Conservation (phyloP, 2,888 invertebrate genomes). For the Elgonia sp. region DNA sequence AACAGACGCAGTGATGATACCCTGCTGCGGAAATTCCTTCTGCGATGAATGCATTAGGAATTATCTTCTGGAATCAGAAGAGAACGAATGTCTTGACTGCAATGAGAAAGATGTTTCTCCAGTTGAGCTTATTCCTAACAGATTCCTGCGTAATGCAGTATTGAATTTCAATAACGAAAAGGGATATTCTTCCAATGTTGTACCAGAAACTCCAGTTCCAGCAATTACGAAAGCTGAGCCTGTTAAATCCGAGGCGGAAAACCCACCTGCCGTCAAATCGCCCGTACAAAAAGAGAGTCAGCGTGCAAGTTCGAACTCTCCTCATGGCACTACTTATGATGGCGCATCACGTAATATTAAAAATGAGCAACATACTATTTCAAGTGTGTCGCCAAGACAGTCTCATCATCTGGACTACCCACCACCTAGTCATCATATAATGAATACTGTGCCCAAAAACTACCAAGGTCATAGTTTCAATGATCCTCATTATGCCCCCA, state of each 20-base stretch:
- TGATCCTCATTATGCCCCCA: constrained; percentile 84
- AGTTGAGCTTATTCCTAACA: constrained; percentile 96
- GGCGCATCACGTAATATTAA: too few relatives aligned
- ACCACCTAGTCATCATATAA: constrained; percentile 81
- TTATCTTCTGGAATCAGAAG: constrained; percentile 93
- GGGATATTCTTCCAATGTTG: constrained; percentile 95
- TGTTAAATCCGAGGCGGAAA: too few relatives aligned
- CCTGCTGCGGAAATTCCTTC: constrained; percentile 99
- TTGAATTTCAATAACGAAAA: constrained; percentile 96
- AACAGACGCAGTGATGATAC: constrained; percentile 98
- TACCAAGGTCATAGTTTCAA: constrained; percentile 85
- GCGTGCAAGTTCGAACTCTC: too few relatives aligned
- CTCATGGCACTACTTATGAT: too few relatives aligned
- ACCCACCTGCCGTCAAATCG: too few relatives aligned
- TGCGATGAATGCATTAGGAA: constrained; percentile 96
- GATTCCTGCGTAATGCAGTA: constrained; percentile 96
- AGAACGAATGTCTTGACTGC: constrained; percentile 98
- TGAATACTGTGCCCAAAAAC: constrained; percentile 83
- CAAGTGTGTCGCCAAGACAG: constrained; percentile 85
- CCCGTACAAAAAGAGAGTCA: too few relatives aligned
- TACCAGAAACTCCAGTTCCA: too few relatives aligned
- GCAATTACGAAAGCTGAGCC: too few relatives aligned
- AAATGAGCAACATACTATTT: too few relatives aligned
- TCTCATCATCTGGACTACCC: constrained; percentile 84
- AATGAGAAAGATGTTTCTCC: constrained; percentile 97